A percentile compares a stretch with the other conserved stretches of the same genome.
Evolutionary conservation across 2,888 invertebrate species (phyloP).

Genomic region (Eremobia ochroleuca): DNA sequence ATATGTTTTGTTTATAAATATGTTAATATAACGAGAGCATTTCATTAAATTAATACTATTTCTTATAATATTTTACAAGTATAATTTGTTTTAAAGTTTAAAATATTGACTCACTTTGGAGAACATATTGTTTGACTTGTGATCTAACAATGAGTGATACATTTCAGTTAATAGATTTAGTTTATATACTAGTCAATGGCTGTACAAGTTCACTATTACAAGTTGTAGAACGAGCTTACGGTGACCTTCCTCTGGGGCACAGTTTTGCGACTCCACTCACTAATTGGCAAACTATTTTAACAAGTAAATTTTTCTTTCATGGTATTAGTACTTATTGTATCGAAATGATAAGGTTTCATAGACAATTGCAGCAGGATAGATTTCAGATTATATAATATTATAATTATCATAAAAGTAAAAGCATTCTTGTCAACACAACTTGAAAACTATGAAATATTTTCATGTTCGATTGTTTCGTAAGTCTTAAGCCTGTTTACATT

Average conservation of each 20-base stretch:
- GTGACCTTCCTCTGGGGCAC: slow-evolving; percentile 53
- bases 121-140: slow-evolving; percentile 72
- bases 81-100: not conserved
- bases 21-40: too few relatives aligned
- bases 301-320: not conserved
- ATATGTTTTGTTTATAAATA: too few relatives aligned
- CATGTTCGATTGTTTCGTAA: not conserved
- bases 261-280: slow-evolving; percentile 48
- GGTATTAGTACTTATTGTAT: not conserved
- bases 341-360: not conserved
- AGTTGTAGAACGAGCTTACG: slow-evolving; percentile 42
- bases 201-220: slow-evolving; percentile 30
- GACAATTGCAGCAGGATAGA: too few relatives aligned
- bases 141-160: slow-evolving; percentile 73
- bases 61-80: too few relatives aligned
- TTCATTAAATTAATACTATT: too few relatives aligned
- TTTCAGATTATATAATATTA: not conserved
- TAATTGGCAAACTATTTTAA: slow-evolving; percentile 35
- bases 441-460: not conserved
- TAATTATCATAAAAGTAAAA: not conserved
- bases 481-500: not conserved
- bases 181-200: slow-evolving; percentile 61
- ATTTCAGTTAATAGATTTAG: slow-evolving; percentile 23
- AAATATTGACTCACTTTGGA: slow-evolving; percentile 63
- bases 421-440: too few relatives aligned